A percentile compares a stretch with the other conserved stretches of the same genome.
Conservation (phyloP, 2,113 vertebrate species). For the Hippocampus mohnikei region DNA sequence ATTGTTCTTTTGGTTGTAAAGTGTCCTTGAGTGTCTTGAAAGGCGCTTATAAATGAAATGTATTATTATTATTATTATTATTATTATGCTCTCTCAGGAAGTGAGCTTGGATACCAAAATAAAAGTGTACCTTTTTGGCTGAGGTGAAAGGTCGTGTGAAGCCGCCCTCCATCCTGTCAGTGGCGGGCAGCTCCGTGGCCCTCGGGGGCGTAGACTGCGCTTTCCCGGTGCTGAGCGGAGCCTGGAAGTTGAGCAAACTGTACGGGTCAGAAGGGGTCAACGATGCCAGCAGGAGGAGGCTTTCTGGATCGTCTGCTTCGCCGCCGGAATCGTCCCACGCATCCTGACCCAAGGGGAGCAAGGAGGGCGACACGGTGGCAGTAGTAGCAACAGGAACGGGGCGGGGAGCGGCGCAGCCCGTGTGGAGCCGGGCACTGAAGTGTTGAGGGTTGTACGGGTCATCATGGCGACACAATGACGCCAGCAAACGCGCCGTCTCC, state of each 20-base stretch:
- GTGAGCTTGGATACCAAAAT: background rate
- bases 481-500: conserved; percentile 77
- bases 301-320: conserved; percentile 80
- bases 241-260: conserved; percentile 87
- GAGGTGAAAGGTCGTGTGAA: conserved; percentile 37
- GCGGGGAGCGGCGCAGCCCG: conserved; percentile 25
- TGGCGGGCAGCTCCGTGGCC: background rate
- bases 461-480: conserved; percentile 71
- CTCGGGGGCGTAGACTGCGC: background rate
- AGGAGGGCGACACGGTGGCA: background rate
- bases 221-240: conserved; percentile 65
- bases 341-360: conserved; percentile 30
- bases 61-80: too few species aligned
- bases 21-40: too few species aligned
- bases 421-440: conserved; percentile 80
- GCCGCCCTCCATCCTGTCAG: conserved; percentile 52
- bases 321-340: conserved; percentile 66
- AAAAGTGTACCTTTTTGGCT: conserved; percentile 64
- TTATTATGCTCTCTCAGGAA: background rate
- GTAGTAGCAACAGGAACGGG: conserved; percentile 34
- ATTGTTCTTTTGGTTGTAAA: too few species aligned
- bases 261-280: conserved; percentile 87
- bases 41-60: too few species aligned
- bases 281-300: conserved; percentile 78
- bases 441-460: conserved; percentile 88